Percentiles rank a stretch among this genome's conserved stretches.
phyloP scores from a whole-genome alignment of 1,140 invertebrate genomes.

The Drosophila serrata region DNA sequence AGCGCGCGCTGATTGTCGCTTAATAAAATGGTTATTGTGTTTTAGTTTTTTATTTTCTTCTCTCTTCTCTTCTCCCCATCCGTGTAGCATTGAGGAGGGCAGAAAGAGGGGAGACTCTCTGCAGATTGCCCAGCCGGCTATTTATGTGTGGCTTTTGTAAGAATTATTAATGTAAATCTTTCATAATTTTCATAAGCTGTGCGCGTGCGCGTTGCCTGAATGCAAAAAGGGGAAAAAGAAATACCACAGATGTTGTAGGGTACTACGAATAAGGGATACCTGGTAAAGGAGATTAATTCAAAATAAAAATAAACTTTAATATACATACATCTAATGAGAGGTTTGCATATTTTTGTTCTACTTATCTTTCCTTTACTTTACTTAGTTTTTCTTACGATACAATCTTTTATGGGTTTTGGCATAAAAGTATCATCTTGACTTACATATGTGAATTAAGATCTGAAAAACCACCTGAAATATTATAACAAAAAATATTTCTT shows the following conservation, averaged over 20 bases:
- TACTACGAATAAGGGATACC: slow-evolving; percentile 12
- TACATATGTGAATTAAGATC: too few relatives aligned
- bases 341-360: too few relatives aligned
- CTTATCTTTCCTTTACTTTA: too few relatives aligned
- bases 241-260: not conserved
- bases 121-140: slow-evolving; percentile 65
- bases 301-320: too few relatives aligned
- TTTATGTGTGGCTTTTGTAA: slow-evolving; percentile 84
- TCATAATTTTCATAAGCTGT: slow-evolving; percentile 82
- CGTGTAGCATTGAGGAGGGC: not conserved
- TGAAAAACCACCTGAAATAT: too few relatives aligned
- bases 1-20: slow-evolving; percentile 81
- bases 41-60: slow-evolving; percentile 34
- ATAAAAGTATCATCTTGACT: too few relatives aligned
- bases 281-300: not conserved
- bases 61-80: slow-evolving; percentile 8
- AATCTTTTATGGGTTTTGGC: too few relatives aligned
- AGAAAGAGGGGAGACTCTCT: slow-evolving; percentile 3
- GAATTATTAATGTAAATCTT: slow-evolving; percentile 84
- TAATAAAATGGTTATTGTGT: slow-evolving; percentile 84
- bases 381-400: too few relatives aligned
- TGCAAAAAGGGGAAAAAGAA: slow-evolving; percentile 6
- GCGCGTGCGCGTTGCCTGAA: slow-evolving; percentile 65
- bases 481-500: not conserved
- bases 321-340: too few relatives aligned